These are phyloP conservation scores for Pteromalus puparum DNA, from an alignment of 1,140 invertebrate species.

Conservation along the genomic window DNA sequence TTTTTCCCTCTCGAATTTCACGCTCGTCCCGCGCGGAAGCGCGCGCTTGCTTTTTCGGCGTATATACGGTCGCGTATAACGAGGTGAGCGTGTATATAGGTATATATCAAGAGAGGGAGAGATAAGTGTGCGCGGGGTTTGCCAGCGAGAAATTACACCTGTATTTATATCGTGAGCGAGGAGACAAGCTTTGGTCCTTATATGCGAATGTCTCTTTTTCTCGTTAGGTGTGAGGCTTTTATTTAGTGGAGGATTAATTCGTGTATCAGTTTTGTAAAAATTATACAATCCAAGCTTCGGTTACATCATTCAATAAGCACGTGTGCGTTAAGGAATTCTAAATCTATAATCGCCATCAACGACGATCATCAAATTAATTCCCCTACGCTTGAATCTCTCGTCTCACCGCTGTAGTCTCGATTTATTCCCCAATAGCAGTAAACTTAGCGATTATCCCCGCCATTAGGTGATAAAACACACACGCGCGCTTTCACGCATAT, in stretches of 20 bases:
- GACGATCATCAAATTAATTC: background rate
- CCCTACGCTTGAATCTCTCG: too few species aligned
- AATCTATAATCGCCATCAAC: too few species aligned
- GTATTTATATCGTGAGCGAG: slow-evolving; percentile 7
- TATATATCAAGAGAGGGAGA: background rate
- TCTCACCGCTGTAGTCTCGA: background rate
- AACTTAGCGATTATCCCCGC: slow-evolving; percentile 22
- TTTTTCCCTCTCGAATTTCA: slow-evolving; percentile 46
- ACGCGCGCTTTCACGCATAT: background rate
- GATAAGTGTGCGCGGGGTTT: background rate
- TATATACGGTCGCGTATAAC: background rate
- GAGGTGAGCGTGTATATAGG: background rate
- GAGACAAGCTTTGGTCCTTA: slow-evolving; percentile 33
- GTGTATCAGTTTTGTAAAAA: too few species aligned
- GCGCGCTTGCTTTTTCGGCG: slow-evolving; percentile 11
- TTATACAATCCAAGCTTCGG: too few species aligned
- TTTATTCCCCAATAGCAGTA: slow-evolving; percentile 23
- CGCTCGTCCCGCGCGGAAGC: slow-evolving; percentile 38
- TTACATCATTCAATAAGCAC: too few species aligned
- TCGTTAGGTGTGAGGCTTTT: too few species aligned
- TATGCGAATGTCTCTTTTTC: slow-evolving; percentile 22
- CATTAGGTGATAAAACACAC: background rate
- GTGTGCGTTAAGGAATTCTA: too few species aligned
- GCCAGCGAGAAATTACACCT: slow-evolving; percentile 24
- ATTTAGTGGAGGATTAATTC: too few species aligned